Percentiles rank a stretch among this genome's conserved stretches.
Evolutionary conservation across 2,797 vertebrate species (phyloP).

Genomic region (Ciconia nigra): DNA sequence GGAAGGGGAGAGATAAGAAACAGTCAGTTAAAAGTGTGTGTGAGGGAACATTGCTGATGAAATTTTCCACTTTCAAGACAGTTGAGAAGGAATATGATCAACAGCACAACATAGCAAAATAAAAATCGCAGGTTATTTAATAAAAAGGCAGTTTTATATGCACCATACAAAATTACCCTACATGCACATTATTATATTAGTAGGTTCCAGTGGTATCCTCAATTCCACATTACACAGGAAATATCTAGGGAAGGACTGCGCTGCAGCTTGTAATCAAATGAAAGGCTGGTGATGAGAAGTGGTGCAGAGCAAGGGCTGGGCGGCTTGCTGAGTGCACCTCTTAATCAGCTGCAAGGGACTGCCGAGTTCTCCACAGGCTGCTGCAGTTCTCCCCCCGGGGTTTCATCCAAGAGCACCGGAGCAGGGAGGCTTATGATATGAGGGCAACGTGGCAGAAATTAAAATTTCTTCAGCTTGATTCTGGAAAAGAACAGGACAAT

Average conservation of each 20-base stretch:
- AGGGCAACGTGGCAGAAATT: constrained; percentile 80
- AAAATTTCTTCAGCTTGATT: constrained; percentile 77
- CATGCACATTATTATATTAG: neutral
- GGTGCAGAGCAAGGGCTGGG: neutral
- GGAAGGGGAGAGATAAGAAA: neutral
- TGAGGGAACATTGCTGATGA: neutral
- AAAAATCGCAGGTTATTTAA: neutral
- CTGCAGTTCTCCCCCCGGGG: neutral
- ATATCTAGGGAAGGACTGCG: neutral
- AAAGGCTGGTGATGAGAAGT: neutral
- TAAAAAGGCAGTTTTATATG: neutral
- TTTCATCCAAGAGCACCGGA: neutral
- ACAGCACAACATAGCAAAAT: neutral
- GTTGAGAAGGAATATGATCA: neutral
- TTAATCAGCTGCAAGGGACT: neutral
- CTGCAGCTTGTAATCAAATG: neutral
- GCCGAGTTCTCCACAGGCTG: neutral
- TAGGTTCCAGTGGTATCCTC: neutral
- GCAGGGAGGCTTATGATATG: constrained; percentile 74
- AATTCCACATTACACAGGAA: neutral
- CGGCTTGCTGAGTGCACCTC: neutral
- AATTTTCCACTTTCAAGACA: neutral
- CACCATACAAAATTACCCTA: neutral
- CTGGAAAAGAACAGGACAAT: constrained; percentile 72
- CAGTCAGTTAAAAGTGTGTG: neutral